Base-by-base conservation (phyloP, 1,140 invertebrate species). In the Aleiodes sp. region DNA sequence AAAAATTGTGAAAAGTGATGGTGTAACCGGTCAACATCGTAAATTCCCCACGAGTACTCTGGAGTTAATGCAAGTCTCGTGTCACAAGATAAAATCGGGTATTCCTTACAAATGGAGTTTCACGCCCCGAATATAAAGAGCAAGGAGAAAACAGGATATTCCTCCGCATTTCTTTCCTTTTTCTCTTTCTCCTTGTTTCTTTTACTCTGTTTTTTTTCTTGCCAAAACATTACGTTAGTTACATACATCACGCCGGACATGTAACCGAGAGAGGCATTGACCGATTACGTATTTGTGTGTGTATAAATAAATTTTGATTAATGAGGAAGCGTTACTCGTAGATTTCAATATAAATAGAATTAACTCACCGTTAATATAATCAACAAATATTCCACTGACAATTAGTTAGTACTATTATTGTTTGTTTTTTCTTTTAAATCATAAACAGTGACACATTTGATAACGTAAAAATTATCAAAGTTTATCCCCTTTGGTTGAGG, bases 61-160 rank as follows among this genome's bases (percentile, higher is more conserved):
- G 46, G 43, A 57, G 65, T 66, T 70, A 70, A 70, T 70, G 69
- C 69, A 70, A 70, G 69, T 66, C 57, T 65, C 69, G 60, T 70
- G 69, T 70, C 69, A 66, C 64, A 41, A 61, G 69, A 70, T 66
- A 70, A 70, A 70, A 70, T 70, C 69, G 39, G 59, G 39, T 66
- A 57, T 61, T 70, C 60, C 19, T 65, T 66, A 66, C 63, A 70
- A 70, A 70, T 66, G 63, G 64, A 63, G 35, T 70, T 65, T 61
- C 69, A 70, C 63, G 64, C 41, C 31, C 60, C 39, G 64, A 70
- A 70, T 70, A 70, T 70, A 56, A 70, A 70, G 41, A 67, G 52
- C 52, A 67, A 41, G 33, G 35, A 29, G 52, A 59, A 41, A 24
- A 29, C 24, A 33, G 52, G 35, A 57, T 66, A 57, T 66, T 29